These are phyloP conservation scores for Brachycybe producta DNA, from an alignment of 2,888 invertebrate species.

Conservation along the genomic window DNA sequence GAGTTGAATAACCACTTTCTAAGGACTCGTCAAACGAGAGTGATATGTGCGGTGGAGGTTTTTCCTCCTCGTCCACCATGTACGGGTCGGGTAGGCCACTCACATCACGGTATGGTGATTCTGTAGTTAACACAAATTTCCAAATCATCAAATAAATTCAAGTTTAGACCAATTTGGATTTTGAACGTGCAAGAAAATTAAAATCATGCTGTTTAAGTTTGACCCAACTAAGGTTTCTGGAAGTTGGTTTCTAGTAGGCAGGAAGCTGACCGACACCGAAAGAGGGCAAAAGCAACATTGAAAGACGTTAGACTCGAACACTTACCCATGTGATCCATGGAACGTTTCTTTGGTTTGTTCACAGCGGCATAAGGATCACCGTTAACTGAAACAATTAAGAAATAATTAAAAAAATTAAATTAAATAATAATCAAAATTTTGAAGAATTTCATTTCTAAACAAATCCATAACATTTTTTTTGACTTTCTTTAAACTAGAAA, in stretches of 20 bases:
- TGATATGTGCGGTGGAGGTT: constrained; percentile 75
- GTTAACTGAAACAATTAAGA: constrained; percentile 16
- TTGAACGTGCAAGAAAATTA: too few relatives aligned
- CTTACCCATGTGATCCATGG: constrained; percentile 74
- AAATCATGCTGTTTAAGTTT: too few relatives aligned
- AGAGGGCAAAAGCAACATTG: not conserved
- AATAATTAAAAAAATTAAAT: too few relatives aligned
- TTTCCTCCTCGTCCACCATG: constrained; percentile 48
- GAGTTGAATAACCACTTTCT: constrained; percentile 86
- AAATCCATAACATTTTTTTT: too few relatives aligned
- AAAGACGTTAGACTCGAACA: not conserved
- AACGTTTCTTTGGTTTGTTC: constrained; percentile 73
- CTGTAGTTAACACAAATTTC: not conserved
- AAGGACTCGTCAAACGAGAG: constrained; percentile 85
- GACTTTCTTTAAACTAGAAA: too few relatives aligned
- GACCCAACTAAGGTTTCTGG: too few relatives aligned
- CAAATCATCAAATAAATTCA: not conserved
- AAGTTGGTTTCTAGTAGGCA: too few relatives aligned
- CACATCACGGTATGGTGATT: constrained; percentile 73
- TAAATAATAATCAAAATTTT: too few relatives aligned
- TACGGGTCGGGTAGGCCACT: constrained; percentile 82
- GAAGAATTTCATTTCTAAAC: too few relatives aligned
- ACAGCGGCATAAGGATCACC: constrained; percentile 75
- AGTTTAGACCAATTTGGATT: not conserved
- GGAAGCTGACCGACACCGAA: too few relatives aligned